A percentile compares a stretch with the other conserved stretches of the same genome.
Evolutionary conservation across 2,888 invertebrate genomes (phyloP).

Genomic region (Barypeithes pellucidus): DNA sequence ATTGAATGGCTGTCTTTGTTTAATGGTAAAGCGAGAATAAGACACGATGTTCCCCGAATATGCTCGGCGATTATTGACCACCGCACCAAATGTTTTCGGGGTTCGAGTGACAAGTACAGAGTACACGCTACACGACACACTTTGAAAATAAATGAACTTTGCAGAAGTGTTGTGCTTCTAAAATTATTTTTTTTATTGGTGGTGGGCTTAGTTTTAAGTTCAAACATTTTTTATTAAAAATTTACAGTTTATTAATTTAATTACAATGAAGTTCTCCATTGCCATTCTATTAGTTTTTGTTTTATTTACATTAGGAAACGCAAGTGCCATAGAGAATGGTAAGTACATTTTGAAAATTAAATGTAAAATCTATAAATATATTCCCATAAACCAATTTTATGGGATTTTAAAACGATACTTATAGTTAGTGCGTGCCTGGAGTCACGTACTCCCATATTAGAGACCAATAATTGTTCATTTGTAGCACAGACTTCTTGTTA

Average conservation of each 20-base stretch:
- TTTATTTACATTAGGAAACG: conserved; percentile 42
- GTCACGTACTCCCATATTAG: conserved; percentile 14
- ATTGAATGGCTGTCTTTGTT: neutral
- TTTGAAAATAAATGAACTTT: conserved; percentile 1
- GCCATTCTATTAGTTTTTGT: conserved; percentile 35
- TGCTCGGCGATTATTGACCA: neutral
- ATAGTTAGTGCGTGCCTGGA: neutral
- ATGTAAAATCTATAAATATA: conserved; percentile 20
- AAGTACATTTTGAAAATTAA: conserved; percentile 39
- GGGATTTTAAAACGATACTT: neutral
- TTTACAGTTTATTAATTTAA: conserved; percentile 24
- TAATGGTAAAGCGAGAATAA: neutral
- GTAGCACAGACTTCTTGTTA: neutral
- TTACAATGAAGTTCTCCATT: conserved; percentile 37
- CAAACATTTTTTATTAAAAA: conserved; percentile 32
- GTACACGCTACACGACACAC: neutral
- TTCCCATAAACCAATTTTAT: neutral
- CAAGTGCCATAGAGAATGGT: conserved; percentile 52
- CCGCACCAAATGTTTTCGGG: neutral
- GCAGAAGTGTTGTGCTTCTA: conserved; percentile 5
- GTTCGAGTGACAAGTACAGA: neutral
- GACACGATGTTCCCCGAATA: neutral
- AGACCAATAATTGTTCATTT: neutral
- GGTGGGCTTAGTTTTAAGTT: conserved; percentile 34
- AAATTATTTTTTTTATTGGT: conserved; percentile 29